Evolutionary conservation across 2,888 invertebrate genomes (phyloP), one percentile per base, ranked within the genome.

Genomic region (Gastracanthus pulcherrimus): DNA sequence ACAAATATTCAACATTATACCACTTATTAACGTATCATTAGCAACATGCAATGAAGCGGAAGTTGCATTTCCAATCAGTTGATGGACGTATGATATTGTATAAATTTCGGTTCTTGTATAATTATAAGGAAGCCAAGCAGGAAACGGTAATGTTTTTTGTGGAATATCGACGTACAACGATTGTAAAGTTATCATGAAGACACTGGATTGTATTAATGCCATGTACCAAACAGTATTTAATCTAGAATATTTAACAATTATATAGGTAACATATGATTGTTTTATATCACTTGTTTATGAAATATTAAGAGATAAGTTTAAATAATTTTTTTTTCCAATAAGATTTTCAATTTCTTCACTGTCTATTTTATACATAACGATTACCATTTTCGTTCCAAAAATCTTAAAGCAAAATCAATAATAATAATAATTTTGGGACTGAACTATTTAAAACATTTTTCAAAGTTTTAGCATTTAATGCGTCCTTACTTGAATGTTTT

Each of bases 1-100:
- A 36, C 83, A 84, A 9, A 85, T 69, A 82, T 86, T 85, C 16
- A 86, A 41, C 83, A 86, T 84, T 78, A 86, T 80, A 26, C 84
- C 84, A 19, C 82, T 83, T 13, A 86, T 83, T 66, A 86, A 81
- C 0, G 85, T 85, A 76, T 87, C 87, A 19, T 76, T 84, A 5
- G 83, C 86, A 23, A 85, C 84, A 67, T 86, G 84, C 0, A 86
- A 70, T 2, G 76, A 76, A 1, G 81, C 84, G n/a, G 84, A 76
- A 31, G 83, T 78, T 3, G 81, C 55, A 19, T 84, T 83, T 45
- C 81, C 84, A 13, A 84, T 19, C 69, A 55, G 81, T 78, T 9
- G 81, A 60, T 83, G 82, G 0, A 80, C 4, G 67, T 83, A 84
- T 0, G 84, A 83, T 31, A 77, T 41, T 9, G 29, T 11, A 38